These are phyloP conservation scores for Noctua janthe DNA, from an alignment of 2,888 invertebrate genomes.

Conservation along the genomic window DNA sequence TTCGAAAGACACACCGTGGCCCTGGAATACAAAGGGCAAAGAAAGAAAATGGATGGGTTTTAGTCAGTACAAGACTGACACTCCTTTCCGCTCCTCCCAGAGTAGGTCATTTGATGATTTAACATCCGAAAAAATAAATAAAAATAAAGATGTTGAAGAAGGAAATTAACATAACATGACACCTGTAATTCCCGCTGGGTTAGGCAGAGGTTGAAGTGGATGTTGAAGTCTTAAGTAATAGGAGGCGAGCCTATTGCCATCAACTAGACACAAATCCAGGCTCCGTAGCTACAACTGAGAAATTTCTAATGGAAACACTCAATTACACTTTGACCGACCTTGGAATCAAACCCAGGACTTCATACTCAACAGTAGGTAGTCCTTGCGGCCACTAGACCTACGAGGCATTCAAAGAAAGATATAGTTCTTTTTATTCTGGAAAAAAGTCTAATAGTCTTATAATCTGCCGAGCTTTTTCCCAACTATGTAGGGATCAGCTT, in stretches of 20 bases:
- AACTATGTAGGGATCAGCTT: too few relatives aligned
- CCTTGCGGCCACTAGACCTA: neutral
- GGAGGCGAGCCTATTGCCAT: neutral
- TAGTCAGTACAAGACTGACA: too few relatives aligned
- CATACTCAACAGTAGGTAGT: neutral
- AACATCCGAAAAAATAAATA: too few relatives aligned
- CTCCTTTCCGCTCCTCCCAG: too few relatives aligned
- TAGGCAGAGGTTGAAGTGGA: neutral
- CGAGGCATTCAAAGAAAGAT: neutral
- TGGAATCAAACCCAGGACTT: neutral
- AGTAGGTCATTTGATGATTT: too few relatives aligned
- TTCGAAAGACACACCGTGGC: too few relatives aligned
- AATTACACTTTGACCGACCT: neutral
- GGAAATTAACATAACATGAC: neutral
- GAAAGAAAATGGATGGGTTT: too few relatives aligned
- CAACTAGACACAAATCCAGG: neutral
- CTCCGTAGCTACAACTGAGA: neutral
- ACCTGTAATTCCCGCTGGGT: neutral
- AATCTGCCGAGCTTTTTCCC: too few relatives aligned
- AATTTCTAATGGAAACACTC: neutral
- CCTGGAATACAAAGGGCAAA: too few relatives aligned
- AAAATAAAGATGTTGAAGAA: too few relatives aligned
- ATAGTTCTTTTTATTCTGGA: neutral
- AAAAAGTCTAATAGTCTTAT: neutral
- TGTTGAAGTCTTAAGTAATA: neutral